Percentiles rank a stretch among this genome's conserved stretches.
These are phyloP conservation scores for Apus apus DNA, from an alignment of 2,113 vertebrate genomes.

Conservation along the genomic window DNA sequence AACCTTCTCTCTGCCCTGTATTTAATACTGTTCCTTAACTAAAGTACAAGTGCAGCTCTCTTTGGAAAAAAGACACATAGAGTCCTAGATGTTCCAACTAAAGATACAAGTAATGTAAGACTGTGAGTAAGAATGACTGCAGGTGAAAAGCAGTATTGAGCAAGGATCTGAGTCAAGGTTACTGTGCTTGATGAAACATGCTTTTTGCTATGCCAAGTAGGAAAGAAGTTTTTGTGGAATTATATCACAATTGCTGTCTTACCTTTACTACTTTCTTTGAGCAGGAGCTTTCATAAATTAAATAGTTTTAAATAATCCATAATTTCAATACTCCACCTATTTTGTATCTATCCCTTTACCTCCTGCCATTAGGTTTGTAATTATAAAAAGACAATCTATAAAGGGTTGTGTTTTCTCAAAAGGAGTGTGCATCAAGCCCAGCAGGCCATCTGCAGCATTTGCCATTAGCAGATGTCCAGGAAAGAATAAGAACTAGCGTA, in stretches of 20 bases:
- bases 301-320: background rate
- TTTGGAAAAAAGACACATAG: background rate
- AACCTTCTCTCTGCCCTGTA: background rate
- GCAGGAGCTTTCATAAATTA: background rate
- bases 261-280: background rate
- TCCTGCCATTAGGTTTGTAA: background rate
- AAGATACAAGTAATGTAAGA: background rate
- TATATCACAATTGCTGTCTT: background rate
- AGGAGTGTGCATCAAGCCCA: background rate
- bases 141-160: background rate
- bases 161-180: background rate
- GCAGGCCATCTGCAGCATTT: background rate
- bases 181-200: background rate
- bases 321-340: background rate
- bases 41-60: background rate
- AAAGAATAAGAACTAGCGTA: background rate
- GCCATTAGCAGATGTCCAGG: background rate
- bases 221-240: background rate
- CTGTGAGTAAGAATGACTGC: background rate
- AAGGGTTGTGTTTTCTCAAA: background rate
- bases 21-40: background rate
- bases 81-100: background rate
- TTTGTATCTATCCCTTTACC: background rate
- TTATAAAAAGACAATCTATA: background rate
- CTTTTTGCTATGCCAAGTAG: background rate